A percentile compares a stretch with the other conserved stretches of the same genome.
Evolutionary conservation across 2,113 vertebrate genomes (phyloP).

Genomic region (Grallaria varia): DNA sequence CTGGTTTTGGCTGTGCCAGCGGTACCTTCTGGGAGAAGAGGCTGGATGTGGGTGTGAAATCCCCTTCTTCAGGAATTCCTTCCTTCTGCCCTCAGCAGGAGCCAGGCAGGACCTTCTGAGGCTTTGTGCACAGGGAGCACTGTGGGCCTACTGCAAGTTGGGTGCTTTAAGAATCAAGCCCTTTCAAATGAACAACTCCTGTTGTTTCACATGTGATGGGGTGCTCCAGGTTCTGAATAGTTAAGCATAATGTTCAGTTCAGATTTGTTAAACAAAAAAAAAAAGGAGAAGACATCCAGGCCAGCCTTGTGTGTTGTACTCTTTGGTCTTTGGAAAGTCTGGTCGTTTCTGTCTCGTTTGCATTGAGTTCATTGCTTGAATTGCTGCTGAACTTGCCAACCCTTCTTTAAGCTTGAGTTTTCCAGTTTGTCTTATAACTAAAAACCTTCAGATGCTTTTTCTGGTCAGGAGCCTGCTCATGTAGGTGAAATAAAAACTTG

Average conservation of each 20-base stretch:
- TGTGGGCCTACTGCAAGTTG: rapidly evolving
- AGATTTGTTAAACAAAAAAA: not conserved
- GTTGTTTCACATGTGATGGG: not conserved
- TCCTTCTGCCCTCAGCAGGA: not conserved
- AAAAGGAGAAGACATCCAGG: not conserved
- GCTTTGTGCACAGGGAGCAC: not conserved
- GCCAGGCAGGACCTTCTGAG: not conserved
- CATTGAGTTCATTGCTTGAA: not conserved
- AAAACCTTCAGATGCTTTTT: slow-evolving; percentile 11
- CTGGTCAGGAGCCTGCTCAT: not conserved
- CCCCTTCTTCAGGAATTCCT: not conserved
- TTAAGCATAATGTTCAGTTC: not conserved
- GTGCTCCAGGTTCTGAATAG: not conserved
- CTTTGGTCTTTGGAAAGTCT: not conserved
- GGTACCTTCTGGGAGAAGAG: not conserved
- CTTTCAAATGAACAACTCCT: not conserved
- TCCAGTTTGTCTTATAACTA: not conserved
- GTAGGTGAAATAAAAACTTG: slow-evolving; percentile 2
- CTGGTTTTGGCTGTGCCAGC: not conserved
- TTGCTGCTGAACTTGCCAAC: slow-evolving; percentile 18
- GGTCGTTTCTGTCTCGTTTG: not conserved
- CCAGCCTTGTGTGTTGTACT: not conserved
- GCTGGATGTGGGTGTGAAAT: not conserved
- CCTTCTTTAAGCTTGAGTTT: not conserved
- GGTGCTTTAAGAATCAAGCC: not conserved